Evolutionary conservation across 2,113 vertebrate species (phyloP).

Genomic region (Barnardius zonarius): DNA sequence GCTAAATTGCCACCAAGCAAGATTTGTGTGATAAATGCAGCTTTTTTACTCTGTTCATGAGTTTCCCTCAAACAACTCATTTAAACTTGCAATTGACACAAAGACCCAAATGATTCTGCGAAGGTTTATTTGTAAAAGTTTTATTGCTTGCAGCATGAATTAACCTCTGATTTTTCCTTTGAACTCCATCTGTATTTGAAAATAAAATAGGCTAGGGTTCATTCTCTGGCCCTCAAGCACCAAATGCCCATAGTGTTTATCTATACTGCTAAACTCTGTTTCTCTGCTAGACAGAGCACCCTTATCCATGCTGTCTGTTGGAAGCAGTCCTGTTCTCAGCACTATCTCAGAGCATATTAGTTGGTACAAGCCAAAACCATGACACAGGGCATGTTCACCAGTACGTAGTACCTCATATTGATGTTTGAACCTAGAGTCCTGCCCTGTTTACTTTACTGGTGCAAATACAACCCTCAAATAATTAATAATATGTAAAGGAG

Average conservation of each 20-base stretch:
- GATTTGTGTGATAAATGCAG: not conserved
- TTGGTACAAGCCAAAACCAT: not conserved
- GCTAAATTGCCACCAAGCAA: not conserved
- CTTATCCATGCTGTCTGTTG: not conserved
- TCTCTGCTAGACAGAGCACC: not conserved
- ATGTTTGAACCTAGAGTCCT: not conserved
- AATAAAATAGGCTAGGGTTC: not conserved
- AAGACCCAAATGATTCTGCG: not conserved
- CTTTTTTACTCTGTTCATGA: not conserved
- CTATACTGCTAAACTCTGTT: rapidly evolving
- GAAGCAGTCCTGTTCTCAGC: not conserved
- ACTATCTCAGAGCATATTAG: rapidly evolving
- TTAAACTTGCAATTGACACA: not conserved
- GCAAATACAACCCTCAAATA: not conserved
- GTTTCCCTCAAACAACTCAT: not conserved
- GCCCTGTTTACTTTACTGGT: not conserved
- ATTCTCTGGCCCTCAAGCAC: not conserved
- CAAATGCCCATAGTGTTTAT: not conserved
- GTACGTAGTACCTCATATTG: no score
- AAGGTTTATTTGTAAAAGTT: not conserved
- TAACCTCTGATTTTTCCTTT: not conserved
- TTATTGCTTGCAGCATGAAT: not conserved
- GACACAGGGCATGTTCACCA: not conserved
- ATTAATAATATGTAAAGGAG: not conserved
- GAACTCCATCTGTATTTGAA: not conserved